A percentile compares a stretch with the other conserved stretches of the same genome.
Conservation (phyloP, 2,113 vertebrate genomes). For the Coryphaenoides rupestris region DNA sequence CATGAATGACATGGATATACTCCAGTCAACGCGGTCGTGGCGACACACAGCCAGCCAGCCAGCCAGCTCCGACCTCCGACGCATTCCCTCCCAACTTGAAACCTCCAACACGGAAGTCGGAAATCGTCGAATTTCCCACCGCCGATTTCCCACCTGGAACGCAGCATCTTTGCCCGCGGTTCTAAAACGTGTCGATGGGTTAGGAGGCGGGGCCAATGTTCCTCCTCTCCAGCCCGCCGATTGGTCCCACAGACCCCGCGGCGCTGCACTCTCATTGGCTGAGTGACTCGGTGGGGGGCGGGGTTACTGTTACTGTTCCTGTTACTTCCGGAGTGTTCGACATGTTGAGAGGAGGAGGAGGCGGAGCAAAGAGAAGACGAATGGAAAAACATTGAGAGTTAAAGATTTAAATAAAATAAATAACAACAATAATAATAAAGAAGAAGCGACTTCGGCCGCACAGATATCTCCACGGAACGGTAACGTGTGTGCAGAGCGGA, state of each 20-base stretch:
- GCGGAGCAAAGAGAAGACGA: constrained; percentile 64
- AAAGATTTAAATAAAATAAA: no score
- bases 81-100: no score
- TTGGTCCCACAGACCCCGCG: constrained; percentile 35
- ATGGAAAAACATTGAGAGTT: constrained; percentile 64
- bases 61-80: no score
- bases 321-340: constrained; percentile 39
- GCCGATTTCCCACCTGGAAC: no score
- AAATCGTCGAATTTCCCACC: no score
- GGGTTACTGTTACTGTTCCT: no score
- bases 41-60: no score
- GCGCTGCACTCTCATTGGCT: constrained; percentile 2
- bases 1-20: no score
- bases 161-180: constrained; percentile 2
- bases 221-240: not conserved
- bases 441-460: constrained; percentile 41
- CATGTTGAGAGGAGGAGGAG: constrained; percentile 53
- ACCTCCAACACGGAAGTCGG: no score
- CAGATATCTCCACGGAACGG: constrained; percentile 45
- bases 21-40: no score
- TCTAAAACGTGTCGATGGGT: not conserved
- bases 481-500: constrained; percentile 27
- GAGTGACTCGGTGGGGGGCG: constrained; percentile 12
- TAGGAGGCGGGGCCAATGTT: not conserved
- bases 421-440: no score